Conservation (phyloP, 1,140 invertebrate species). For the Chrysoperla carnea region DNA sequence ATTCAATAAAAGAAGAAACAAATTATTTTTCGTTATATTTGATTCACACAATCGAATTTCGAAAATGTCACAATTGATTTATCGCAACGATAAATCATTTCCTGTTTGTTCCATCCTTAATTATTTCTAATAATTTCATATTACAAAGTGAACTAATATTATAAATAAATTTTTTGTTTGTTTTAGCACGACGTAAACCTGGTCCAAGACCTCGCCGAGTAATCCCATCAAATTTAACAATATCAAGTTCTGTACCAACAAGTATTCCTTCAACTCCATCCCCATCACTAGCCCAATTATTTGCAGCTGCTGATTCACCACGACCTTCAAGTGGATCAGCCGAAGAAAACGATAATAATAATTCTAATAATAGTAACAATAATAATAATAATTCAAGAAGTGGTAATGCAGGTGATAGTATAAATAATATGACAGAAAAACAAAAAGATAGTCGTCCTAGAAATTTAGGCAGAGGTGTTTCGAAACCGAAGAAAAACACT, state of each 20-base stretch:
- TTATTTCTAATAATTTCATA: too few species aligned
- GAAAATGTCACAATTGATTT: too few species aligned
- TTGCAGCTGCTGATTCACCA: constrained; percentile 34
- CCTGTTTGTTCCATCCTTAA: too few species aligned
- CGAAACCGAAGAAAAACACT: constrained; percentile 81
- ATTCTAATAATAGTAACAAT: neutral
- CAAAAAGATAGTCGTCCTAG: constrained; percentile 53
- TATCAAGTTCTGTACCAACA: constrained; percentile 17
- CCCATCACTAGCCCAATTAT: constrained; percentile 31
- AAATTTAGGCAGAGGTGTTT: constrained; percentile 65
- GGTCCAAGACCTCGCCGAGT: constrained; percentile 51
- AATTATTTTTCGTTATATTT: too few species aligned
- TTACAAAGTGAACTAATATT: too few species aligned
- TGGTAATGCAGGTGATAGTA: neutral
- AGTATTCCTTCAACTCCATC: constrained; percentile 16
- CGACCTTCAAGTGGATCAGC: constrained; percentile 30
- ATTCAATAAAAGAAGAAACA: too few species aligned
- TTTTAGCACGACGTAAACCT: constrained; percentile 47
- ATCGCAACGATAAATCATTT: too few species aligned
- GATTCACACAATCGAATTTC: too few species aligned
- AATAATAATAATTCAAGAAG: constrained; percentile 15
- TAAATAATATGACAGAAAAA: neutral
- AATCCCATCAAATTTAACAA: constrained; percentile 28
- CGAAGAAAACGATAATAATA: constrained; percentile 13
- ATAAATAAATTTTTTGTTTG: too few species aligned